A percentile compares a stretch with the other conserved stretches of the same genome.
phyloP scores from a whole-genome alignment of 1,140 invertebrate genomes.

The Euwallacea fornicatus region DNA sequence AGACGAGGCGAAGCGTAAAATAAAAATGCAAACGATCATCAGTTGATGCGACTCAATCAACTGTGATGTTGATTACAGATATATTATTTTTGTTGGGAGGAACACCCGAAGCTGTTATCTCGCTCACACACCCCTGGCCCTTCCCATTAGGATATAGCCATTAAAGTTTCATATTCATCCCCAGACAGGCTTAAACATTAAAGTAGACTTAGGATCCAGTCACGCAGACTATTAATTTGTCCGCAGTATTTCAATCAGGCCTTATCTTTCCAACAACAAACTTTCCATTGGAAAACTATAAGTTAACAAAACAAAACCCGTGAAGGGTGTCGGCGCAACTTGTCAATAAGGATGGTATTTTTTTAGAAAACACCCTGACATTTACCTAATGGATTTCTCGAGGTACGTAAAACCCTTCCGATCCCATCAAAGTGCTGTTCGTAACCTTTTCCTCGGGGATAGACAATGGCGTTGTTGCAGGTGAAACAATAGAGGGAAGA shows the following conservation, averaged over 20 bases:
- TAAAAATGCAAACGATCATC: too few species aligned
- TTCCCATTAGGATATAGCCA: constrained; percentile 1
- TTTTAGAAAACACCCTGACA: constrained; percentile 28
- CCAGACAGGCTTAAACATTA: background rate
- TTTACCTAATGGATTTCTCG: constrained; percentile 33
- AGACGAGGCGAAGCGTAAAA: too few species aligned
- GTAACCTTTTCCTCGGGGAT: constrained; percentile 12
- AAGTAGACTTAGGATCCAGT: constrained; percentile 9
- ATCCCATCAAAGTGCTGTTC: constrained; percentile 25
- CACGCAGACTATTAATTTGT: constrained; percentile 2
- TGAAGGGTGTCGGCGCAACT: constrained; percentile 12
- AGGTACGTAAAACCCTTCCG: constrained; percentile 24
- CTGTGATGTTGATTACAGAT: too few species aligned
- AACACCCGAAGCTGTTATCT: too few species aligned
- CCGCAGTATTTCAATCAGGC: background rate
- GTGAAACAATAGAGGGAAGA: background rate
- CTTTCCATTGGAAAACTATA: constrained; percentile 10
- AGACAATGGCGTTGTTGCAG: constrained; percentile 11
- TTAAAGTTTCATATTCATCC: constrained; percentile 10
- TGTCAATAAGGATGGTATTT: constrained; percentile 21
- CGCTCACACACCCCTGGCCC: background rate
- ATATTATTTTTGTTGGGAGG: too few species aligned
- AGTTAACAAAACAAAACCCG: constrained; percentile 17
- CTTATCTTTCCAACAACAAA: background rate
- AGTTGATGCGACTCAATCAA: too few species aligned